phyloP scores from a whole-genome alignment of 2,888 invertebrate species.

The Drosophila vallismaia region DNA sequence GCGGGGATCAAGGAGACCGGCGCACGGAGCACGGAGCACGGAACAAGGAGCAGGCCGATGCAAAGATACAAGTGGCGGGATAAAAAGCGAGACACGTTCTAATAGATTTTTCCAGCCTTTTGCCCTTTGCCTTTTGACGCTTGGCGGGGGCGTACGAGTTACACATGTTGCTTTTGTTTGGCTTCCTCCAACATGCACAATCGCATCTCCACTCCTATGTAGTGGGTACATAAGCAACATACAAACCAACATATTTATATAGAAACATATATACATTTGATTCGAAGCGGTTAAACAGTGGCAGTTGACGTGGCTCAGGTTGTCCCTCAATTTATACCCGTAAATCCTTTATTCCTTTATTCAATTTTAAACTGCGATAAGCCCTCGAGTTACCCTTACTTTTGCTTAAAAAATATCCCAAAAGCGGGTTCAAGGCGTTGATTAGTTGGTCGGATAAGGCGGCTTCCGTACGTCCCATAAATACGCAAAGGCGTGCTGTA shows the following conservation, averaged over 20 bases:
- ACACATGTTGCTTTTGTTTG: slow-evolving; percentile 81
- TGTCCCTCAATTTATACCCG: slow-evolving; percentile 65
- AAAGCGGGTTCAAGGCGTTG: slow-evolving; percentile 65
- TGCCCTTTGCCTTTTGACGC: slow-evolving; percentile 73
- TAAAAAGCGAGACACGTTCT: slow-evolving; percentile 78
- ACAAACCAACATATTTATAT: no score
- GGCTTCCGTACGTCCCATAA: slow-evolving; percentile 38
- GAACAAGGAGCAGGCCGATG: neutral
- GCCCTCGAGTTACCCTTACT: slow-evolving; percentile 56
- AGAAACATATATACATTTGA: slow-evolving; percentile 1
- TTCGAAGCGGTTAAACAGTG: slow-evolving; percentile 16
- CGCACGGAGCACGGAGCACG: slow-evolving; percentile 27
- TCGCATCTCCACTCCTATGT: slow-evolving; percentile 13
- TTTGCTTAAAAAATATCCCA: slow-evolving; percentile 43
- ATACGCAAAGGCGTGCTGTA: slow-evolving; percentile 27
- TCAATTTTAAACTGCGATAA: slow-evolving; percentile 77
- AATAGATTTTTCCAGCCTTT: slow-evolving; percentile 79
- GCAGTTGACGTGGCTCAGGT: slow-evolving; percentile 68
- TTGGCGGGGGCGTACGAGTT: slow-evolving; percentile 67
- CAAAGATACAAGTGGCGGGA: slow-evolving; percentile 49
- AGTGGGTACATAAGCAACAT: neutral
- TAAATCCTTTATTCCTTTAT: slow-evolving; percentile 82
- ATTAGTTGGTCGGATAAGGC: slow-evolving; percentile 55
- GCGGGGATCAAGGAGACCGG: slow-evolving; percentile 17
- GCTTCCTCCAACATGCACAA: slow-evolving; percentile 73